A percentile compares a stretch with the other conserved stretches of the same genome.
These are phyloP conservation scores for Ametastegia equiseti DNA, from an alignment of 2,888 invertebrate genomes.

Conservation along the genomic window DNA sequence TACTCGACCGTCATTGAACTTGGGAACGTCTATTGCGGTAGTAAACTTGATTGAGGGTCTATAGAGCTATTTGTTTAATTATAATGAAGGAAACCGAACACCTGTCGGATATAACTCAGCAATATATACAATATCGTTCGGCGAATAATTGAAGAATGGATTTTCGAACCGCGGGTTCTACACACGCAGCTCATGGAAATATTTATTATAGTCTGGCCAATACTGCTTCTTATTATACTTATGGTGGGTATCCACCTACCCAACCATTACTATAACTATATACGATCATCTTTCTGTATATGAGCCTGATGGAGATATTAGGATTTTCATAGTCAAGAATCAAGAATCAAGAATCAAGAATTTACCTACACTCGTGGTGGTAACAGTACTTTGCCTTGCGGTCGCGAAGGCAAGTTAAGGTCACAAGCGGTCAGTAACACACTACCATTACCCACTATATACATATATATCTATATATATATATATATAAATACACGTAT, in stretches of 20 bases:
- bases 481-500: not conserved
- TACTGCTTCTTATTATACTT: not conserved
- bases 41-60: slow-evolving; percentile 15
- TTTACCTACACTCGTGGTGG: slow-evolving; percentile 59
- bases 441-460: slow-evolving; percentile 57
- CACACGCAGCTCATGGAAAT: not conserved
- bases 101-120: slow-evolving; percentile 20
- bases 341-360: not conserved
- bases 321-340: slow-evolving; percentile 23
- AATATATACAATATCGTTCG: not conserved
- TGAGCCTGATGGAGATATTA: not conserved
- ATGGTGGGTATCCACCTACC: not conserved
- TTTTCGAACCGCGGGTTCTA: not conserved
- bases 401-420: slow-evolving; percentile 72
- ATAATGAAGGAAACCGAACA: not conserved
- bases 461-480: slow-evolving; percentile 50
- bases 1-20: not conserved
- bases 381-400: slow-evolving; percentile 68
- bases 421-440: slow-evolving; percentile 75
- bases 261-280: not conserved
- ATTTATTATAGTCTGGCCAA: not conserved
- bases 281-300: not conserved
- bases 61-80: slow-evolving; percentile 5
- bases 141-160: slow-evolving; percentile 2
- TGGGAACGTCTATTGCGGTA: not conserved